Evolutionary conservation across 2,113 vertebrate species (phyloP).

Genomic region (Nanorana parkeri): DNA sequence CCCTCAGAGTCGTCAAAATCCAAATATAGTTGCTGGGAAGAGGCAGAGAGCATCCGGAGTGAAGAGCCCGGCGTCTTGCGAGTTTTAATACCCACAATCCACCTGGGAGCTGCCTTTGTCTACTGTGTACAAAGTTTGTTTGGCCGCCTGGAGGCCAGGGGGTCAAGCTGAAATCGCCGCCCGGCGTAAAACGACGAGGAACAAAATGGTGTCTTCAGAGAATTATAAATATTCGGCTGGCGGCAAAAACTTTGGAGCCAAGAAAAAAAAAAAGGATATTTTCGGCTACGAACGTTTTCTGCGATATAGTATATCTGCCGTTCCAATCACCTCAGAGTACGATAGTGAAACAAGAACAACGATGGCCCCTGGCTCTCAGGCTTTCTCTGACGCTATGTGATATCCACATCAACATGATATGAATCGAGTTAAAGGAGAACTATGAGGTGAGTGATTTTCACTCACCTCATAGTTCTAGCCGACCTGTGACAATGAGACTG

Average conservation of each 20-base stretch:
- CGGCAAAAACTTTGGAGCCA: background rate
- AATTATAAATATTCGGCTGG: slow-evolving; percentile 7
- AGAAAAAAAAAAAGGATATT: too few species aligned
- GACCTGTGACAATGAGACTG: too few species aligned
- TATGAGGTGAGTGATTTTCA: too few species aligned
- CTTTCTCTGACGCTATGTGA: too few species aligned
- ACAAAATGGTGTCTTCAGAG: background rate
- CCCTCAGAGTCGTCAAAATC: slow-evolving; percentile 31
- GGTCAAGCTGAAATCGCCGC: background rate
- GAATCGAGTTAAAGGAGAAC: too few species aligned
- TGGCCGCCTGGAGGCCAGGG: background rate
- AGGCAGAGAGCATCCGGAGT: background rate
- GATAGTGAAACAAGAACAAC: background rate
- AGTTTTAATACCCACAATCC: slow-evolving; percentile 4
- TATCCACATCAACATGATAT: too few species aligned
- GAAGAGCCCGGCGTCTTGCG: background rate
- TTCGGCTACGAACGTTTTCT: background rate
- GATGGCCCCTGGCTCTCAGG: background rate
- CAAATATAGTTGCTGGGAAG: background rate
- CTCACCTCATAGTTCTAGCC: too few species aligned
- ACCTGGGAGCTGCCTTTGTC: background rate
- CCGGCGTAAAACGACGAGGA: background rate
- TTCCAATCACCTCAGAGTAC: background rate
- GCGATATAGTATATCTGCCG: background rate
- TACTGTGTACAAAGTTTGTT: background rate